Base-by-base conservation (phyloP, 2,797 vertebrate species). In the Taenioides sp. region DNA sequence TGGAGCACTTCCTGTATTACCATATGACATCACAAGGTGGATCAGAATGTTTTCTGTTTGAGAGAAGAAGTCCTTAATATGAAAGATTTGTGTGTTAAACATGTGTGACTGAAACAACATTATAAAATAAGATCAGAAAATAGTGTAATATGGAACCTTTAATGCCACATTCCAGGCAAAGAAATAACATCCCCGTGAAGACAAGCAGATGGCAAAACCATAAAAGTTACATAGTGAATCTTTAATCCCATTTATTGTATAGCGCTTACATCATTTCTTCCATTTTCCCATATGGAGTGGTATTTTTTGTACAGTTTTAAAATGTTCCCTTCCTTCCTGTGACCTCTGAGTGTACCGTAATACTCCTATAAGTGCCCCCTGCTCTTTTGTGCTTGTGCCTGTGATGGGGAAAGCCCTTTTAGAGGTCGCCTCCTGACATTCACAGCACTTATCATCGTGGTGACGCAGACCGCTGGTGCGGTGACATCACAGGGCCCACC, bases 401-500 rank as follows among this genome's bases (percentile, higher is more conserved):
- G 61, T 73, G 69, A 54, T 61, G 64, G 73, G 72, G 71, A 37
- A 69, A 79, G 74, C 68, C 68, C 66, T 70, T 0, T 73, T 52
- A 69, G 75, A 84, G 82, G 76, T 71, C 80, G 65, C 16, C 40
- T 20, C 4, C 10, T 68, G 64, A 71, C 68, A 60, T 57, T 61
- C 5, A 2, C 2, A 61, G 83, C 67, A 85, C 57, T 81, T 73
- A 79, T 76, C 75, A 40, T 75, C 50, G 65, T 10, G 4, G 31
- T 86, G 88, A 88, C 68, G 69, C 71, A 82, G 68, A 28, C 10
- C 10, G 1, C 31, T n/a, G 47, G 59, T 6, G 23, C 27, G 66
- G 18, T 81, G 77, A 83, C 80, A 66, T 80, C 80, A 80, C n/a
- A 0, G 62, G 54, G 28, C 71, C 25, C 77, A 76, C 72, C 74